Evolutionary conservation across 1,140 invertebrate genomes (phyloP).

Genomic region (Steinernema khuongi): DNA sequence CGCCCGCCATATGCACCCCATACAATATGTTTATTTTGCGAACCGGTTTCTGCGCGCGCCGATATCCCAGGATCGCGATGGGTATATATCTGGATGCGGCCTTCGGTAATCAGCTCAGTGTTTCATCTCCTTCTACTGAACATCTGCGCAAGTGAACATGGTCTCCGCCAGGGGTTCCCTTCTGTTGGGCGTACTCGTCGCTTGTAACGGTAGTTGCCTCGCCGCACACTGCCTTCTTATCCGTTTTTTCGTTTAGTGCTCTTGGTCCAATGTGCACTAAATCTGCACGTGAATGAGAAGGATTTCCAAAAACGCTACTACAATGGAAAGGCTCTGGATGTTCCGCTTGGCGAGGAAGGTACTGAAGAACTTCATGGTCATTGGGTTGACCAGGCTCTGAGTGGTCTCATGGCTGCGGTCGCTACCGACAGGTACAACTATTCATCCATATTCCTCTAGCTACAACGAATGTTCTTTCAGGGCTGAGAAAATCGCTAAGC

Average conservation of each 20-base stretch:
- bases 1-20: slow-evolving; percentile 9
- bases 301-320: neutral
- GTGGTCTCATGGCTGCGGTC: slow-evolving; percentile 43
- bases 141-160: too few species aligned
- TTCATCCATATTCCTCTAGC: neutral
- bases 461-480: neutral
- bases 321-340: slow-evolving; percentile 30
- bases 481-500: neutral
- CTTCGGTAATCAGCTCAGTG: neutral
- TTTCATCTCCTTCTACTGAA: neutral
- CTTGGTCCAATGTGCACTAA: neutral
- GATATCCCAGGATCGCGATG: neutral
- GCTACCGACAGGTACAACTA: slow-evolving; percentile 34
- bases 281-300: neutral
- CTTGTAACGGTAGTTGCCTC: neutral
- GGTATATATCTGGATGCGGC: neutral
- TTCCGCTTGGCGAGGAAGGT: slow-evolving; percentile 36
- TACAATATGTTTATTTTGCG: slow-evolving; percentile 11
- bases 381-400: slow-evolving; percentile 40
- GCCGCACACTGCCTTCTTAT: neutral
- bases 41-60: neutral
- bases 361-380: slow-evolving; percentile 34
- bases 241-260: neutral
- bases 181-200: neutral
- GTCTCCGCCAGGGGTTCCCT: neutral